Evolutionary conservation across 2,888 invertebrate genomes (phyloP).

Genomic region (Drosophila niveifrons): DNA sequence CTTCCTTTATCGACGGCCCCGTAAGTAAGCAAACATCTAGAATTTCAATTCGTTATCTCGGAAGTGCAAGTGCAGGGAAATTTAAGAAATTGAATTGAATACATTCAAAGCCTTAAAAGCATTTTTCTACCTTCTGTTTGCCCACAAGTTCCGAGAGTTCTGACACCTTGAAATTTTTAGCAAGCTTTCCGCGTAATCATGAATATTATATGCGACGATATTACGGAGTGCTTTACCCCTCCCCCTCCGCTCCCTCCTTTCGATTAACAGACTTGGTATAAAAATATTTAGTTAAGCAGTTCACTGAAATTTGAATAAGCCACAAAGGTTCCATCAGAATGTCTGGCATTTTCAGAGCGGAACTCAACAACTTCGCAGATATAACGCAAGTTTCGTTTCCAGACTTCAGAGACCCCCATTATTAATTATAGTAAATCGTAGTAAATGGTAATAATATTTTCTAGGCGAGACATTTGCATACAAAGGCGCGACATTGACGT

Average conservation of each 20-base stretch:
- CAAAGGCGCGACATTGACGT: constrained; percentile 58
- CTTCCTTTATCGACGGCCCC: constrained; percentile 56
- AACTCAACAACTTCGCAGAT: constrained; percentile 30
- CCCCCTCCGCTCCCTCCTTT: background rate
- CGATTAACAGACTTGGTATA: constrained; percentile 19
- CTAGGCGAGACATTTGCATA: constrained; percentile 58
- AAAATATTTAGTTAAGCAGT: constrained; percentile 52
- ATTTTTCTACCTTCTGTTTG: constrained; percentile 37
- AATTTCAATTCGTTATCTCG: constrained; percentile 75
- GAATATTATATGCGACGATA: constrained; percentile 16
- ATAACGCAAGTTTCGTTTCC: constrained; percentile 3
- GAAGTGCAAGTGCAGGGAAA: constrained; percentile 70
- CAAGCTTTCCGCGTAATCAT: constrained; percentile 38
- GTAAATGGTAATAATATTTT: constrained; percentile 15
- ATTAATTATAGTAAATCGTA: constrained; percentile 28
- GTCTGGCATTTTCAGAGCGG: constrained; percentile 14
- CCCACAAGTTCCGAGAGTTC: constrained; percentile 5
- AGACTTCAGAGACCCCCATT: background rate
- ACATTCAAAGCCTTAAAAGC: constrained; percentile 41
- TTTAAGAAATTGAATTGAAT: constrained; percentile 28
- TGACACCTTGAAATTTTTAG: constrained; percentile 40
- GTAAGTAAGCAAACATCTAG: constrained; percentile 58
- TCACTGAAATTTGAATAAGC: constrained; percentile 52
- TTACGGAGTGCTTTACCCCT: background rate
- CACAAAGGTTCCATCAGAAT: constrained; percentile 16